Conservation (phyloP, 2,888 invertebrate genomes). For the Drosophila melanocephala region DNA sequence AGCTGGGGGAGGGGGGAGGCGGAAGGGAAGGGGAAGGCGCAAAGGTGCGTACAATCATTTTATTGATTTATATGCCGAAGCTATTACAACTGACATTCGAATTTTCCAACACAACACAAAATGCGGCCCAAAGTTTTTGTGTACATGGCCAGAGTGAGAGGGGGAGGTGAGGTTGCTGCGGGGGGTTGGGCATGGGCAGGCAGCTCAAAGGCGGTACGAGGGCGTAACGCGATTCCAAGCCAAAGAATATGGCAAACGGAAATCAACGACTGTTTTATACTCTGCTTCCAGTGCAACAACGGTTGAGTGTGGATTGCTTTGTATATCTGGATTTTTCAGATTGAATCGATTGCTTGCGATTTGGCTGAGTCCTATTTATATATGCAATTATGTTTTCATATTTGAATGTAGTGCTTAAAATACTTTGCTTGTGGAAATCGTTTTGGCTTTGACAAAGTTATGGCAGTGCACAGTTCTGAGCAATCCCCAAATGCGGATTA, state of each 20-base stretch:
- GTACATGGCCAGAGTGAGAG: slow-evolving; percentile 34
- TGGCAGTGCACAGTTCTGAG: neutral
- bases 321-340: rapidly evolving
- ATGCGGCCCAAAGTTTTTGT: slow-evolving; percentile 59
- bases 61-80: slow-evolving; percentile 84
- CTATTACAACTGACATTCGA: slow-evolving; percentile 83
- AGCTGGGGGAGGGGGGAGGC: neutral
- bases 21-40: slow-evolving; percentile 41
- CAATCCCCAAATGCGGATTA: neutral
- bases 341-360: neutral
- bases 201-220: slow-evolving; percentile 13
- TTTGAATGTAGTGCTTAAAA: neutral
- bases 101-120: slow-evolving; percentile 70
- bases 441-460: neutral
- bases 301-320: neutral
- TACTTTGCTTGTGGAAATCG: neutral
- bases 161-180: neutral
- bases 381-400: neutral
- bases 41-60: slow-evolving; percentile 82
- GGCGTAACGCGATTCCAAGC: slow-evolving; percentile 50
- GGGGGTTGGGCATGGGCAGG: neutral
- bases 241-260: slow-evolving; percentile 4
- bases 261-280: neutral
- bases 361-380: neutral
- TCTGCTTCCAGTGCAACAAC: neutral